Percentiles rank a stretch among this genome's conserved stretches.
Conservation (phyloP, 2,797 vertebrate species). For the Melanotaenia maccullochi region DNA sequence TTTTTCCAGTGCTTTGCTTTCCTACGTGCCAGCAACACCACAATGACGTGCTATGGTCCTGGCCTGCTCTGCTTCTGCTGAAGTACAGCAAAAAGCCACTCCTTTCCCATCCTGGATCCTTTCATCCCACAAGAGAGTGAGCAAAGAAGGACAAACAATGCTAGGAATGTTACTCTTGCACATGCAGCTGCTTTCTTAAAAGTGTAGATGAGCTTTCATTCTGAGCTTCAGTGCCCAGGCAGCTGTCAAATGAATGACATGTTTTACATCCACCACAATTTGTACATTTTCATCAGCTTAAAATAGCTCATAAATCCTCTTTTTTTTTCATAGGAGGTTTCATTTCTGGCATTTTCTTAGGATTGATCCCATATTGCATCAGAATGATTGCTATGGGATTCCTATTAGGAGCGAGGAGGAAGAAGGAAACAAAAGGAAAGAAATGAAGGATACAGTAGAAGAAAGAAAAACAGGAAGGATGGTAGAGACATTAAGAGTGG, state of each 20-base stretch:
- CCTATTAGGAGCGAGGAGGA: slow-evolving; percentile 46
- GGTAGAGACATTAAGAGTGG: slow-evolving; percentile 26
- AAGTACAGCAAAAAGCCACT: slow-evolving; percentile 60
- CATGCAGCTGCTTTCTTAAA: slow-evolving; percentile 49
- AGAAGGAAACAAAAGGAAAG: slow-evolving; percentile 36
- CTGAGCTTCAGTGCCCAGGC: slow-evolving; percentile 58
- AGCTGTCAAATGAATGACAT: slow-evolving; percentile 67
- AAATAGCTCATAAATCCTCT: slow-evolving; percentile 59
- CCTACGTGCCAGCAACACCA: slow-evolving; percentile 43
- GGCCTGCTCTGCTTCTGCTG: slow-evolving; percentile 48
- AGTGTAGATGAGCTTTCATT: slow-evolving; percentile 32
- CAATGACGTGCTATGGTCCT: slow-evolving; percentile 48
- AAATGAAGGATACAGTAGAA: slow-evolving; percentile 36
- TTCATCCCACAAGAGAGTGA: slow-evolving; percentile 45
- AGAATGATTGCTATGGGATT: slow-evolving; percentile 71
- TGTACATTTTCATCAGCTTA: slow-evolving; percentile 69
- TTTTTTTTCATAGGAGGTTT: slow-evolving; percentile 51
- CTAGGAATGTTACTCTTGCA: slow-evolving; percentile 41
- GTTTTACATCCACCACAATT: slow-evolving; percentile 71
- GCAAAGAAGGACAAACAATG: slow-evolving; percentile 25
- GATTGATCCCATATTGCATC: slow-evolving; percentile 73
- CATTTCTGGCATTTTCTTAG: slow-evolving; percentile 61
- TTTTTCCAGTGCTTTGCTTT: slow-evolving; percentile 29
- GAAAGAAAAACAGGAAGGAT: slow-evolving; percentile 39
- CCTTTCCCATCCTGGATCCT: slow-evolving; percentile 47